Evolutionary conservation across 2,797 vertebrate species (phyloP).

Genomic region (Falco novaeseelandiae): DNA sequence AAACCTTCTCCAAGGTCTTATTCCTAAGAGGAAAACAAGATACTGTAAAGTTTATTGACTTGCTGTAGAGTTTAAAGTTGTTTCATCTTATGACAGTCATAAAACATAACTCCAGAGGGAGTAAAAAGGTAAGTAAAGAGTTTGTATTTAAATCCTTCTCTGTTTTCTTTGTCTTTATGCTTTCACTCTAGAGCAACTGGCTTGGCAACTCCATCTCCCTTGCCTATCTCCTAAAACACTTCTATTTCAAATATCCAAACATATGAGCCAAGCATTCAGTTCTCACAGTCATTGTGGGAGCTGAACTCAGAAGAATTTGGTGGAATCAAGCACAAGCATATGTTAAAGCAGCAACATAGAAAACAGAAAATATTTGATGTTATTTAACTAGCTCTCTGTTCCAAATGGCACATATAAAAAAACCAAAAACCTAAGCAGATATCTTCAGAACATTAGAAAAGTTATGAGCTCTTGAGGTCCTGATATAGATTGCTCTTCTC

Average conservation of each 20-base stretch:
- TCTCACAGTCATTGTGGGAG: not conserved
- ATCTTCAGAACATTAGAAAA: not conserved
- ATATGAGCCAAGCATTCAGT: not conserved
- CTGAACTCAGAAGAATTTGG: not conserved
- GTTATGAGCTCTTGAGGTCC: not conserved
- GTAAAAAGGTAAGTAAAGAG: slow-evolving; percentile 40
- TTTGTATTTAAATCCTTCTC: slow-evolving; percentile 18
- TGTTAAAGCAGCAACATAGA: not conserved
- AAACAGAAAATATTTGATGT: not conserved
- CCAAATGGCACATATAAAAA: not conserved
- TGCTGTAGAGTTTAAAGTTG: slow-evolving; percentile 6
- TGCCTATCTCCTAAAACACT: not conserved
- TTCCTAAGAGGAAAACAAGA: not conserved
- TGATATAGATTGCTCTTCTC: not conserved
- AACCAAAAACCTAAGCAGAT: not conserved
- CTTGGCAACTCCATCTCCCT: not conserved
- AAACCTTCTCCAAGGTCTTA: not conserved
- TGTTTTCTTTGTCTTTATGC: slow-evolving; percentile 21
- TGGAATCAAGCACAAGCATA: not conserved
- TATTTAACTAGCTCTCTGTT: not conserved
- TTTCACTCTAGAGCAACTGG: not conserved
- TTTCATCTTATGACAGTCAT: slow-evolving; percentile 1
- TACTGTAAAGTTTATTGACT: slow-evolving; percentile 11
- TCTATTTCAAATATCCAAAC: slow-evolving; percentile 17
- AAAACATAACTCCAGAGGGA: not conserved